A percentile compares a stretch with the other conserved stretches of the same genome.
Conservation (phyloP, 2,888 invertebrate genomes). For the Geotrupes spiniger region DNA sequence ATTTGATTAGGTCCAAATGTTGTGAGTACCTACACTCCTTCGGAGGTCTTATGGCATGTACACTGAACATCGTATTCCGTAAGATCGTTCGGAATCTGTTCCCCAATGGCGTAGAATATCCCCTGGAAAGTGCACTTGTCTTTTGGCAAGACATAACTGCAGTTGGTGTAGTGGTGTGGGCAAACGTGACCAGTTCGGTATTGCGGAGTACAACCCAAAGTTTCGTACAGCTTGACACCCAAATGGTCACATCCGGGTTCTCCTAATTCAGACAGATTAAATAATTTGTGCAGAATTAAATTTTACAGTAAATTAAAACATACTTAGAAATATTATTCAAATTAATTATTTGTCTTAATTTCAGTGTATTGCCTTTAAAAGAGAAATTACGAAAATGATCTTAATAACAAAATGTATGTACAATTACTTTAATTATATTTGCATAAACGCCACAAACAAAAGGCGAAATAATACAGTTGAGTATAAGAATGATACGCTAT, state of each 20-base stretch:
- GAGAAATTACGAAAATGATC: too few relatives aligned
- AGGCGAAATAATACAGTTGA: too few relatives aligned
- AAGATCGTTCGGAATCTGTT: neutral
- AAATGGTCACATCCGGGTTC: neutral
- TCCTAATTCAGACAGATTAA: too few relatives aligned
- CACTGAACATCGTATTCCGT: neutral
- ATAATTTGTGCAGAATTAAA: too few relatives aligned
- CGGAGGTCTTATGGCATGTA: neutral
- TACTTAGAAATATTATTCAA: too few relatives aligned
- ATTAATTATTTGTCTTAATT: too few relatives aligned
- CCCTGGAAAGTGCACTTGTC: neutral
- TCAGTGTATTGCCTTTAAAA: too few relatives aligned
- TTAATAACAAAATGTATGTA: too few relatives aligned
- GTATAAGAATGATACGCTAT: too few relatives aligned
- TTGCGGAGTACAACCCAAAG: neutral
- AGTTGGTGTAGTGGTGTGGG: neutral
- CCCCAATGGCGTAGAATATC: neutral
- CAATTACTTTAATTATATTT: too few relatives aligned
- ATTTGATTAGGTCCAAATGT: neutral
- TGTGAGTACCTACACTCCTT: neutral
- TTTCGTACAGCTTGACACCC: neutral
- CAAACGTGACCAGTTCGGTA: neutral
- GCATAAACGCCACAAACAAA: too few relatives aligned
- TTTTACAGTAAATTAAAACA: too few relatives aligned
- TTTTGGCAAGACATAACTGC: neutral